phyloP scores from a whole-genome alignment of 2,113 vertebrate species.

The Rousettus leschenaultii region DNA sequence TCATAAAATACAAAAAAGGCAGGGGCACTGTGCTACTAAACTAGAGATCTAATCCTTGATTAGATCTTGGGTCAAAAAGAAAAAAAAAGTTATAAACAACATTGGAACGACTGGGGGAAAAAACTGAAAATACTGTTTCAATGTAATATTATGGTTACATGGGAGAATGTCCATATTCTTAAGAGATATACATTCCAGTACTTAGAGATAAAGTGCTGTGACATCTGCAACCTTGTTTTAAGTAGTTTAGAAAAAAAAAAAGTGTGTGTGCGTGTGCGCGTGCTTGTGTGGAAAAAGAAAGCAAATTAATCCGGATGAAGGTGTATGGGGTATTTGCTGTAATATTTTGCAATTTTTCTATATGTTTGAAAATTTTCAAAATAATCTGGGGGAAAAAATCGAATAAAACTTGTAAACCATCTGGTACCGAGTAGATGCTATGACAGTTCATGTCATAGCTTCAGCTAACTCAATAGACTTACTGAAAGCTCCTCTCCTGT shows the following conservation, averaged over 20 bases:
- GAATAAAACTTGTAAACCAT: not conserved
- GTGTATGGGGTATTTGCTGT: not conserved
- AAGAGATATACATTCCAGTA: not conserved
- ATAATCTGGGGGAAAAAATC: not conserved
- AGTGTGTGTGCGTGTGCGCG: not conserved
- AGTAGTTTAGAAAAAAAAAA: not conserved
- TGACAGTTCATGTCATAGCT: not conserved
- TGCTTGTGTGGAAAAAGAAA: not conserved
- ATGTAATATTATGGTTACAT: not conserved
- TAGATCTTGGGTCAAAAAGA: not conserved
- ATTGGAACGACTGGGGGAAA: not conserved
- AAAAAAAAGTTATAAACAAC: not conserved
- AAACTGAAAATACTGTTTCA: not conserved
- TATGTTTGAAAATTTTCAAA: not conserved
- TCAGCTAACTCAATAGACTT: not conserved
- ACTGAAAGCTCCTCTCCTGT: not conserved
- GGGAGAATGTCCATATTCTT: not conserved
- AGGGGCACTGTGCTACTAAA: not conserved
- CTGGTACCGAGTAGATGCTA: not conserved
- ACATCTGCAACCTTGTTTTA: not conserved
- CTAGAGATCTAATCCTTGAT: not conserved
- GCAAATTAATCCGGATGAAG: conserved; percentile 16
- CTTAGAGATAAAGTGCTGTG: not conserved
- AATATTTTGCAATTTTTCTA: conserved; percentile 4
- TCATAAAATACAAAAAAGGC: not conserved